phyloP scores from a whole-genome alignment of 2,888 invertebrate genomes.

The Polydesmus complanatus region DNA sequence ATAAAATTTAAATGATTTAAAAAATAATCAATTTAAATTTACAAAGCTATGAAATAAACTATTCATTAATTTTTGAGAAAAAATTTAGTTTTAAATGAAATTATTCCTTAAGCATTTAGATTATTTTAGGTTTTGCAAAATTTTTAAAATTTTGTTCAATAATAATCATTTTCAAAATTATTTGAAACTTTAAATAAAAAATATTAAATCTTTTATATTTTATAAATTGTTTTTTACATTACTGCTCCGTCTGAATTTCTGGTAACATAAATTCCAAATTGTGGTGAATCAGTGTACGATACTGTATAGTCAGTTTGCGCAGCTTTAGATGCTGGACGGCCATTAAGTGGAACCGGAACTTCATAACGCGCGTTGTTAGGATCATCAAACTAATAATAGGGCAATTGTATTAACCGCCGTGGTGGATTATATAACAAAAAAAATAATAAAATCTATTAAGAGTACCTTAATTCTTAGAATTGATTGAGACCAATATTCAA shows the following conservation, averaged over 20 bases:
- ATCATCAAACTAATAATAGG: constrained; percentile 14
- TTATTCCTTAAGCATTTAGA: no score
- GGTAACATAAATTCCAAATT: constrained; percentile 23
- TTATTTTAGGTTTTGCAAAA: no score
- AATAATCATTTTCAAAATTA: background rate
- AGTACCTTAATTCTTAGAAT: constrained; percentile 16
- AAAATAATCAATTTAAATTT: no score
- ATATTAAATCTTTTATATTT: background rate
- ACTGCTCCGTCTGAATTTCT: constrained; percentile 21
- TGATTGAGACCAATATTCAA: constrained; percentile 7
- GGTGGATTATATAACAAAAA: background rate
- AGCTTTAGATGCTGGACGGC: constrained; percentile 15
- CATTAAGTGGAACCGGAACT: constrained; percentile 2
- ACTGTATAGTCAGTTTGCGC: constrained; percentile 21
- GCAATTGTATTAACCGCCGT: no score
- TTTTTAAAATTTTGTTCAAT: no score
- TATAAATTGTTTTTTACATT: constrained; percentile 18
- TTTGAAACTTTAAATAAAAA: background rate
- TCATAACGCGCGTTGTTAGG: constrained; percentile 10
- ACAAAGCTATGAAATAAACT: no score
- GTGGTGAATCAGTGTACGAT: constrained; percentile 20
- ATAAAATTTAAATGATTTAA: no score
- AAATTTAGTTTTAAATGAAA: no score
- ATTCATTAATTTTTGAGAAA: no score
- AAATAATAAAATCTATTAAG: background rate